phyloP scores from a whole-genome alignment of 2,113 vertebrate species.

The Atherinomorus stipes region DNA sequence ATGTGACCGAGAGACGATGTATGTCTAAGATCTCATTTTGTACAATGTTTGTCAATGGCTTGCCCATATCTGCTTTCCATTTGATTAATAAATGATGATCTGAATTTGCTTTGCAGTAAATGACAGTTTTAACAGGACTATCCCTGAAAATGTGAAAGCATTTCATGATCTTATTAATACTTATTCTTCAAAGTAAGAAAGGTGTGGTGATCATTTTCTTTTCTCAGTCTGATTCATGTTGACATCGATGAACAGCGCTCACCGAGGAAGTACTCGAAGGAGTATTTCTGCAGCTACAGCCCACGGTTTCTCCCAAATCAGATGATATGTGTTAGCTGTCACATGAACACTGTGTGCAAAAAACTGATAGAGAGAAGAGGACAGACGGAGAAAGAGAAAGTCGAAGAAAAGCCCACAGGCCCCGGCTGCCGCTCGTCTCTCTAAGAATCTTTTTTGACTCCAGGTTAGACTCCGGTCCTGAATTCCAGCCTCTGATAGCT shows the following conservation, averaged over 20 bases:
- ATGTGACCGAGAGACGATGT: slow-evolving; percentile 5
- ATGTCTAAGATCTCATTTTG: not conserved
- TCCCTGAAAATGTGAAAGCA: slow-evolving; percentile 23
- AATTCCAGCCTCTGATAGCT: slow-evolving; percentile 54
- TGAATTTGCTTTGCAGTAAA: slow-evolving; percentile 43
- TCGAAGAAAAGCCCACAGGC: slow-evolving; percentile 44
- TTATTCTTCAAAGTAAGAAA: slow-evolving; percentile 1
- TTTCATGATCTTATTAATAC: not conserved
- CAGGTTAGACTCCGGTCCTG: slow-evolving; percentile 56
- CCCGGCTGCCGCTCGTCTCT: slow-evolving; percentile 53
- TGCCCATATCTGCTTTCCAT: slow-evolving; percentile 28
- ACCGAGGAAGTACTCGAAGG: slow-evolving; percentile 34
- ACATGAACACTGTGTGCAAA: slow-evolving; percentile 74
- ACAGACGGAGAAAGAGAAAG: slow-evolving; percentile 34
- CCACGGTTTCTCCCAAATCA: slow-evolving; percentile 62
- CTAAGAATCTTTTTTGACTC: slow-evolving; percentile 53
- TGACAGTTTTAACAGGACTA: slow-evolving; percentile 8
- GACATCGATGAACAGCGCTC: slow-evolving; percentile 40
- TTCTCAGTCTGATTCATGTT: slow-evolving; percentile 13
- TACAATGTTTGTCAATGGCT: slow-evolving; percentile 8
- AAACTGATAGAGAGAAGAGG: slow-evolving; percentile 44
- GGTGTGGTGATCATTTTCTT: not conserved
- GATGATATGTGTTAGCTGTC: slow-evolving; percentile 72
- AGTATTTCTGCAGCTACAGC: slow-evolving; percentile 47
- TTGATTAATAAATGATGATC: slow-evolving; percentile 48